phyloP scores from a whole-genome alignment of 2,113 vertebrate species.

The Felis chaus region DNA sequence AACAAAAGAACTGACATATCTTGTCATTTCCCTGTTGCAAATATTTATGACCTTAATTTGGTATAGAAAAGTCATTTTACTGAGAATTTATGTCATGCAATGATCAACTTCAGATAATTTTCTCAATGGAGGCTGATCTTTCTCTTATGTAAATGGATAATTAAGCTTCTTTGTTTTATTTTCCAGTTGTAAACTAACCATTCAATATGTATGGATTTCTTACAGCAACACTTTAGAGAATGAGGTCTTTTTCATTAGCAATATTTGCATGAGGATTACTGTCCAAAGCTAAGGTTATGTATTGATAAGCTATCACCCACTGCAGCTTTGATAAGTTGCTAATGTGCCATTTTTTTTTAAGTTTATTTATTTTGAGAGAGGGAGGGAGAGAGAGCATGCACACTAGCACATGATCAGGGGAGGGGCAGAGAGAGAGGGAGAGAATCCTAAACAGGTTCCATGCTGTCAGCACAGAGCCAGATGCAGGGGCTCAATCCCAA shows the following conservation, averaged over 20 bases:
- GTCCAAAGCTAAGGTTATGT: background rate
- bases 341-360: background rate
- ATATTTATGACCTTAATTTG: conserved; percentile 53
- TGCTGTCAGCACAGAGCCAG: too few relatives aligned
- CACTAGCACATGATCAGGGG: too few relatives aligned
- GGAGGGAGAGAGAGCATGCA: too few relatives aligned
- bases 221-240: background rate
- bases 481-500: too few relatives aligned
- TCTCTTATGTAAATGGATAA: conserved; percentile 31
- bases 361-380: too few relatives aligned
- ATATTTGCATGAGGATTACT: background rate
- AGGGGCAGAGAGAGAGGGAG: too few relatives aligned
- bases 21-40: conserved; percentile 23
- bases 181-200: conserved; percentile 34
- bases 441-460: too few relatives aligned
- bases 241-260: conserved; percentile 14
- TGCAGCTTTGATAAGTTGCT: background rate
- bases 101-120: conserved; percentile 13
- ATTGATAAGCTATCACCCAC: background rate
- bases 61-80: conserved; percentile 23
- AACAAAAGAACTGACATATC: background rate
- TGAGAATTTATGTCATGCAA: background rate
- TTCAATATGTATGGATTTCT: conserved; percentile 59
- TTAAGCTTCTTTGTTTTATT: conserved; percentile 55
- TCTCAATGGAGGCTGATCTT: background rate